Evolutionary conservation across 2,888 invertebrate genomes (phyloP), one percentile per base, ranked within the genome.

Genomic region (Pilophorus perplexus): DNA sequence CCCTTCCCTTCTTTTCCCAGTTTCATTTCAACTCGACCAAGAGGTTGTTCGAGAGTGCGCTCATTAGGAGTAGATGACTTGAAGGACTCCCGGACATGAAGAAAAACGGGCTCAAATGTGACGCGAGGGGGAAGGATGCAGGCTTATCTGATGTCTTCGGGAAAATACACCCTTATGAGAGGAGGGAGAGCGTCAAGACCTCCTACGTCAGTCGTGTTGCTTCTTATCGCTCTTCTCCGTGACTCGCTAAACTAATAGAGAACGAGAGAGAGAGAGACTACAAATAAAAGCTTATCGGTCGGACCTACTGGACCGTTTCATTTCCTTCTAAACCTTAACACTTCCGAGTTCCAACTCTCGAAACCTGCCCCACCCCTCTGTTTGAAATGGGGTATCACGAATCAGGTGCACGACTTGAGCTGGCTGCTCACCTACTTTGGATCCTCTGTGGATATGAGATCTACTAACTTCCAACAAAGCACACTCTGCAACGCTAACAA

Each of bases 251-350:
- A 52, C 52, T 52, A 52, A 52, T 52, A 52, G 52, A 25, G 52
- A 52, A 25, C 14, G 23, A 8, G n/a, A 14, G 46, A 46, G 46
- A 3, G 46, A n/a, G n/a, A n/a, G n/a, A n/a, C n/a, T n/a, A n/a
- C n/a, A n/a, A 52, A 23, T 28, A 25, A 18, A 16, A 22, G 48
- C 52, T 52, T 25, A 25, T 52, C 23, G 23, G 18, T 14, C 16
- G 38, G 12, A 55, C 55, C 37, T 40, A 55, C 38, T 55, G 55
- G 59, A 59, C 40, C 40, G 59, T 59, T 59, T 59, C 59, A 59
- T 59, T 59, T 59, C 25, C 55, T 27, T 59, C 59, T 22, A 18
- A 14, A n/a, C 42, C 40, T 59, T 25, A 38, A 55, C 38, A 55
- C 55, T 38, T 40, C 55, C 38, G 55, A 55, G 55, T 37, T 38